Conservation (phyloP, 2,888 invertebrate species). For the Glaucopsyche alexis region DNA sequence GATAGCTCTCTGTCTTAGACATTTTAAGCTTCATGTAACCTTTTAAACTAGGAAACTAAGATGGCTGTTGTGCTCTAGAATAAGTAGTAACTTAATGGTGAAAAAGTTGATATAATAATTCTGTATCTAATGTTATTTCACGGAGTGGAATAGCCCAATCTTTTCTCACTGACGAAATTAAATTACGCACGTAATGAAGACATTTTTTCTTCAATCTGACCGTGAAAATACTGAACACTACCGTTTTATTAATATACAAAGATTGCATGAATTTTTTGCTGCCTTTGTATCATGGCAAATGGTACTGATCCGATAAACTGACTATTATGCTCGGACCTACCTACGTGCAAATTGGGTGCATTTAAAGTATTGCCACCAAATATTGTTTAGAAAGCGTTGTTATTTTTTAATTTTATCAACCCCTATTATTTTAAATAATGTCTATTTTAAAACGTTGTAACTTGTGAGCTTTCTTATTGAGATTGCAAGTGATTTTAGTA, state of each 20-base stretch:
- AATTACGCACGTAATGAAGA: constrained; percentile 30
- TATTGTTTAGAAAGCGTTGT: too few species aligned
- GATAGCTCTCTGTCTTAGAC: too few species aligned
- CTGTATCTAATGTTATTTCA: constrained; percentile 36
- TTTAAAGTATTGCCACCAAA: background rate
- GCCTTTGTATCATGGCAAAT: background rate
- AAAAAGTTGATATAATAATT: constrained; percentile 28
- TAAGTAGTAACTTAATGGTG: background rate
- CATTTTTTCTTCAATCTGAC: constrained; percentile 31
- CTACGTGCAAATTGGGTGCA: background rate
- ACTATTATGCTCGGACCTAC: background rate
- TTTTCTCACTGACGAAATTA: constrained; percentile 33
- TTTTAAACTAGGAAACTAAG: too few species aligned
- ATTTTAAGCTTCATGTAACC: too few species aligned
- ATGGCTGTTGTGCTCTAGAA: too few species aligned
- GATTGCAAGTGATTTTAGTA: too few species aligned
- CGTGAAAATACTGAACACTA: constrained; percentile 30
- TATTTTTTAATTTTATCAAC: too few species aligned
- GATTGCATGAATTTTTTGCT: constrained; percentile 3
- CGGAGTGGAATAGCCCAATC: constrained; percentile 37
- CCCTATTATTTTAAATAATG: too few species aligned
- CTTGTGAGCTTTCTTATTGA: too few species aligned
- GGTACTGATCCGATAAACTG: background rate
- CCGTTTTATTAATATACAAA: constrained; percentile 21
- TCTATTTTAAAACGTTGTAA: too few species aligned